phyloP scores from a whole-genome alignment of 2,797 vertebrate genomes.

The Pangasius macronema region DNA sequence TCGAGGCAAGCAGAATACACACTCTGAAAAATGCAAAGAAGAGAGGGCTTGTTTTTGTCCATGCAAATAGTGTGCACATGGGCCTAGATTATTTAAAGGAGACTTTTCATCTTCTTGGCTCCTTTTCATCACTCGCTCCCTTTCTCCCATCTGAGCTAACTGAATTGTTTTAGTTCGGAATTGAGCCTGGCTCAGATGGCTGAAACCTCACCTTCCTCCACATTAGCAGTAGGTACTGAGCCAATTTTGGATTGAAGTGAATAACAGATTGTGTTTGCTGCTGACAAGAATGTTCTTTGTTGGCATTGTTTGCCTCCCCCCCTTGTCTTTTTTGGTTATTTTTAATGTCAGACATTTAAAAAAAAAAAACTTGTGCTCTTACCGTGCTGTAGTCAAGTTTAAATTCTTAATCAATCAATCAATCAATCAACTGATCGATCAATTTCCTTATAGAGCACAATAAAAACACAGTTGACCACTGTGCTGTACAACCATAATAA shows the following conservation, averaged over 20 bases:
- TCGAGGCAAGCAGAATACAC: neutral
- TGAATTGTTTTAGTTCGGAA: conserved; percentile 6
- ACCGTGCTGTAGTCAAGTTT: neutral
- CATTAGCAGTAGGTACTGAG: conserved; percentile 23
- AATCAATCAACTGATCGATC: too few species aligned
- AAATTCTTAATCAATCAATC: neutral
- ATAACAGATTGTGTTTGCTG: conserved; percentile 34
- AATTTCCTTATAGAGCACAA: too few species aligned
- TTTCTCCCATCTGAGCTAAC: neutral
- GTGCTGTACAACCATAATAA: too few species aligned
- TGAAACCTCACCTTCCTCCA: conserved; percentile 40
- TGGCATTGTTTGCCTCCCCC: neutral
- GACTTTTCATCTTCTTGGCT: conserved; percentile 25
- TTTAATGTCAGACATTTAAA: neutral
- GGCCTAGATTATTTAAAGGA: conserved; percentile 12
- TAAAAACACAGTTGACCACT: too few species aligned
- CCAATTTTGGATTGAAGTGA: conserved; percentile 16
- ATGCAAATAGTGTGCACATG: neutral
- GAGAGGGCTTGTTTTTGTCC: conserved; percentile 2
- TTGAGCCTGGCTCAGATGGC: conserved; percentile 24
- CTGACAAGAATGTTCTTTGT: conserved; percentile 14
- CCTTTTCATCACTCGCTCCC: neutral
- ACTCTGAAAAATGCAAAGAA: neutral
- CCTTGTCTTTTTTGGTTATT: neutral
- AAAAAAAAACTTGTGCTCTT: neutral